Evolutionary conservation across 2,113 vertebrate genomes (phyloP), one percentile per base, ranked within the genome.

Genomic region (Crypturellus undulatus): DNA sequence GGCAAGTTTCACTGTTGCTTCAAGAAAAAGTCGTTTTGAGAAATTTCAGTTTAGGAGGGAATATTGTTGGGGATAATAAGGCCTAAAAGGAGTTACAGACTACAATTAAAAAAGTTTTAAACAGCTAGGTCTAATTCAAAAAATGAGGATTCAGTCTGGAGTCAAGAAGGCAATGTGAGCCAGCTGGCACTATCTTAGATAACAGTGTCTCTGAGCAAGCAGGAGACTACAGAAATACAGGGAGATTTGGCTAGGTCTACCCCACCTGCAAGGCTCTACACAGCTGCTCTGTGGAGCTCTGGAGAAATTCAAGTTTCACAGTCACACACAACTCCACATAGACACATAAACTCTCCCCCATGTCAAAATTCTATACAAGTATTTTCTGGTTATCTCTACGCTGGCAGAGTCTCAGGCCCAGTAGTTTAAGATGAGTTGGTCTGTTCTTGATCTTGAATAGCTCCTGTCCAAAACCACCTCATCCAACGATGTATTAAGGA

Each of bases 161-260:
- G 17, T n/a, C 13, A 52, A 60, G 51, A 38, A 58, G 56, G 56
- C 40, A 63, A 16, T 3, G 3, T 0, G 22, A 81, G 45, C 21
- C 52, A 82, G 34, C 34, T 30, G 15, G 4, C 30, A 19, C 43
- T 45, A 11, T 38, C 24, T 80, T 28, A 47, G n/a, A 47, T 45
- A 56, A 67, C 2, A 25, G 3, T 25, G 34, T 5, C 68, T 43
- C 65, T 13, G 28, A 72, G 71, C 87, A 47, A 47, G 25, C 45
- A 67, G 63, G 20, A 54, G 9, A 25, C 24, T 30, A 12, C 0
- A 1, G 34, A 65, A 28, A 19, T 7, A 20, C 0, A 9, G 26
- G 49, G 65, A 43, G 52, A 49, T 40, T 64, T 24, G 52, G 36
- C 10, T 24, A 40, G 54, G 70, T 63, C 47, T 12, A 58, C 36